These are phyloP conservation scores for Morus bassanus DNA, from an alignment of 2,797 vertebrate species.

Conservation along the genomic window DNA sequence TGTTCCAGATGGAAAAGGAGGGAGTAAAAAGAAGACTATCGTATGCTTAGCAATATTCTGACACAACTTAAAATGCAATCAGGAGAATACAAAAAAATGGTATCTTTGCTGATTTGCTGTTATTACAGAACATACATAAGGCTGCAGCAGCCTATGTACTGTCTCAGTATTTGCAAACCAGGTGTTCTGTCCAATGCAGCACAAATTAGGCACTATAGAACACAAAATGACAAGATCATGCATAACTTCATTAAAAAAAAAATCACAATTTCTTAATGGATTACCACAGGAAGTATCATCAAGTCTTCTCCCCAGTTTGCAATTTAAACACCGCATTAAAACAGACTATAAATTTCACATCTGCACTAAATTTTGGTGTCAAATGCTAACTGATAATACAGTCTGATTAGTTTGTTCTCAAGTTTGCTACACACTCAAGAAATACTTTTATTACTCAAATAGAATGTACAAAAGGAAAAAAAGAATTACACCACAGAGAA, in stretches of 20 bases:
- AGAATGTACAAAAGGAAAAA: not conserved
- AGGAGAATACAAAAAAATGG: not conserved
- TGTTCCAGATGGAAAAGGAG: not conserved
- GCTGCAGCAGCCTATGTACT: not conserved
- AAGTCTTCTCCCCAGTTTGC: not conserved
- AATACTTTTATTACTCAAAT: not conserved
- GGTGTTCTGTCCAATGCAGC: not conserved
- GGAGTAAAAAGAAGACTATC: not conserved
- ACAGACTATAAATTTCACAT: not conserved
- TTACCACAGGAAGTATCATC: not conserved
- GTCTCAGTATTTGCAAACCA: not conserved
- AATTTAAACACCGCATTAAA: not conserved
- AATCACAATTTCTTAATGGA: not conserved
- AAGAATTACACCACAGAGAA: not conserved
- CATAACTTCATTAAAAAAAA: not conserved
- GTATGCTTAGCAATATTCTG: not conserved
- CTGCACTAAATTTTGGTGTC: not conserved
- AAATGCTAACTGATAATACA: not conserved
- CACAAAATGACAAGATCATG: not conserved
- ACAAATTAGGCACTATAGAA: not conserved
- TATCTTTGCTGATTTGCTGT: not conserved
- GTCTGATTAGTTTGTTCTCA: not conserved
- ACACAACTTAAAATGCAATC: not conserved
- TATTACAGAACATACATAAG: not conserved
- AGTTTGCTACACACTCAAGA: not conserved